These are phyloP conservation scores for Apteryx mantelli DNA, from an alignment of 2,113 vertebrate species.

Conservation along the genomic window DNA sequence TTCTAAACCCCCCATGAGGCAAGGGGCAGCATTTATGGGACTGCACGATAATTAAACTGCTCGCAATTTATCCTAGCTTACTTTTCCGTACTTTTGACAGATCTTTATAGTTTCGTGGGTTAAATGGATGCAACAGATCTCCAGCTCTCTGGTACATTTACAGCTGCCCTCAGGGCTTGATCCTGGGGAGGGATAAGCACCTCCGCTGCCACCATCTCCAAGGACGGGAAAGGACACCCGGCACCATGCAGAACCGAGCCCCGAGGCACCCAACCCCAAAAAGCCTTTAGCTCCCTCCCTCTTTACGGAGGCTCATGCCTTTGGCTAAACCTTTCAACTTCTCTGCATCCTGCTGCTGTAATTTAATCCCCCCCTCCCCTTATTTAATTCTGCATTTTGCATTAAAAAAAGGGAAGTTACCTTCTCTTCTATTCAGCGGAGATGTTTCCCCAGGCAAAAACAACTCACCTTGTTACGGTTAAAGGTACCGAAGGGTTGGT, in stretches of 20 bases:
- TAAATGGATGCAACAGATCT: not conserved
- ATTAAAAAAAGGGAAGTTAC: not conserved
- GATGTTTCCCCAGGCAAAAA: not conserved
- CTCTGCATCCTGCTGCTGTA: not conserved
- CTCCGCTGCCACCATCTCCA: not conserved
- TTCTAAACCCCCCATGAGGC: not conserved
- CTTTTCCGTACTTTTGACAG: not conserved
- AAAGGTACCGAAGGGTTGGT: not conserved
- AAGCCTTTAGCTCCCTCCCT: not conserved
- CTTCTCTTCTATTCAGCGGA: not conserved
- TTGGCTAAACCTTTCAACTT: not conserved
- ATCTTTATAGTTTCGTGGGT: not conserved
- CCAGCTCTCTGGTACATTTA: accelerated
- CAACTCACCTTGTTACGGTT: not conserved
- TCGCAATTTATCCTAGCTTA: not conserved
- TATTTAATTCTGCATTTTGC: not conserved
- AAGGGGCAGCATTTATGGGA: not conserved
- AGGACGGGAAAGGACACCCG: not conserved
- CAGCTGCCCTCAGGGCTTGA: not conserved
- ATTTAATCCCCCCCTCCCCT: not conserved
- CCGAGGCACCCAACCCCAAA: not conserved
- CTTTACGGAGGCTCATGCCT: not conserved
- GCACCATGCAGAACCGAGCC: not conserved
- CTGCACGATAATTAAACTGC: not conserved
- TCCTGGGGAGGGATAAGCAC: not conserved